Evolutionary conservation across 2,113 vertebrate genomes (phyloP).

Genomic region (Geothlypis trichas): DNA sequence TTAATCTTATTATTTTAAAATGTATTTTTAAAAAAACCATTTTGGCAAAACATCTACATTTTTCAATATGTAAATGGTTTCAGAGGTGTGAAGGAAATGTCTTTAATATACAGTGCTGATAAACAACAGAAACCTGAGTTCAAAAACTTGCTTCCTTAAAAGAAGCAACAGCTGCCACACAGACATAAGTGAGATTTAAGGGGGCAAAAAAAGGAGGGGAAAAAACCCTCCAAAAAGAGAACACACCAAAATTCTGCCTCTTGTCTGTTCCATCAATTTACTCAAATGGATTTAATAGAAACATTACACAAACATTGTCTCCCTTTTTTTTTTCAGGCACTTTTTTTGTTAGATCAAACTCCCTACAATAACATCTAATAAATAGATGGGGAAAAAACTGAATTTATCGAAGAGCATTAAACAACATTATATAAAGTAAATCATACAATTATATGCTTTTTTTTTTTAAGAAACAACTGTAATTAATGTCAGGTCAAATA

Average conservation of each 20-base stretch:
- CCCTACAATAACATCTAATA: not conserved
- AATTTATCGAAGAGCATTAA: not conserved
- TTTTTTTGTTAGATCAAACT: not conserved
- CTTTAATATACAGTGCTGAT: conserved; percentile 62
- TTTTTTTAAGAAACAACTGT: not conserved
- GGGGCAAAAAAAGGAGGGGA: fast-evolving
- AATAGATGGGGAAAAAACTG: fast-evolving
- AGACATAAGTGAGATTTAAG: conserved; percentile 50
- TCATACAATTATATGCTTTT: not conserved
- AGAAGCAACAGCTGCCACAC: conserved; percentile 60
- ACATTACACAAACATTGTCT: not conserved
- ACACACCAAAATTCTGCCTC: not conserved
- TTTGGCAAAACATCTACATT: not conserved
- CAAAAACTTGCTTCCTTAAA: conserved; percentile 50
- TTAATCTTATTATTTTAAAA: not conserved
- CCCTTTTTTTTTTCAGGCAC: not conserved
- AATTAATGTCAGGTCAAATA: not conserved
- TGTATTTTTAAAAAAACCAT: not conserved
- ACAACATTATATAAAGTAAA: not conserved
- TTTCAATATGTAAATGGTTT: conserved; percentile 49
- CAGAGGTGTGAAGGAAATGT: conserved; percentile 48
- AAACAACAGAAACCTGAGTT: conserved; percentile 60
- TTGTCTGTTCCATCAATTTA: not conserved
- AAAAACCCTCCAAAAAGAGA: not conserved
- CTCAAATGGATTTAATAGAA: not conserved